These are phyloP conservation scores for Nanorana parkeri DNA, from an alignment of 2,113 vertebrate species.

Conservation along the genomic window DNA sequence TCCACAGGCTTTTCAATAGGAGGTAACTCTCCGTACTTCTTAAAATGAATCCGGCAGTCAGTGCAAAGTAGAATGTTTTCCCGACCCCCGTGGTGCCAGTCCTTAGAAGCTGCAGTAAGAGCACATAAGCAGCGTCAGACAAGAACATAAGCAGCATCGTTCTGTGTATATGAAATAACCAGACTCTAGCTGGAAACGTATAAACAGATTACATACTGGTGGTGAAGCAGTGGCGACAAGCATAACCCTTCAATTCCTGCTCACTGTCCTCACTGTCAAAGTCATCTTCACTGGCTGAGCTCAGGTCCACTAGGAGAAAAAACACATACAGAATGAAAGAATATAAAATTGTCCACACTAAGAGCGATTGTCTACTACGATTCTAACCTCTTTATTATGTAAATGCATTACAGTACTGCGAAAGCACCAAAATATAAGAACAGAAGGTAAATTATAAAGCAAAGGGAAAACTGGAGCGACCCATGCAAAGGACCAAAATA, in stretches of 20 bases:
- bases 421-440: too few relatives aligned
- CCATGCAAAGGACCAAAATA: too few relatives aligned
- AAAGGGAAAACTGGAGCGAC: too few relatives aligned
- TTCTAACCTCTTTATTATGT: too few relatives aligned
- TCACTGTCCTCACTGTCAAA: constrained; percentile 99
- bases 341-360: too few relatives aligned
- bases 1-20: constrained; percentile 98
- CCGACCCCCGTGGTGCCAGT: constrained; percentile 98
- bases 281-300: constrained; percentile 98
- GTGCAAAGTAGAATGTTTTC: constrained; percentile 97
- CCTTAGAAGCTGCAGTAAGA: constrained; percentile 88
- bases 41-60: constrained; percentile 97
- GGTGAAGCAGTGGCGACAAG: constrained; percentile 97
- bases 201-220: constrained; percentile 82
- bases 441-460: too few relatives aligned
- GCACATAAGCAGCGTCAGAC: background rate
- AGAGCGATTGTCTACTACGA: too few relatives aligned
- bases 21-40: constrained; percentile 98
- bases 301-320: constrained; percentile 88
- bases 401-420: too few relatives aligned
- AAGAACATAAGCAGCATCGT: background rate
- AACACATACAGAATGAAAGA: background rate
- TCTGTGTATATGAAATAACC: background rate
- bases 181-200: background rate
- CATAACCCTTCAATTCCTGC: constrained; percentile 97